Evolutionary conservation across 2,888 invertebrate species (phyloP).

Genomic region (Melanargia galathea): DNA sequence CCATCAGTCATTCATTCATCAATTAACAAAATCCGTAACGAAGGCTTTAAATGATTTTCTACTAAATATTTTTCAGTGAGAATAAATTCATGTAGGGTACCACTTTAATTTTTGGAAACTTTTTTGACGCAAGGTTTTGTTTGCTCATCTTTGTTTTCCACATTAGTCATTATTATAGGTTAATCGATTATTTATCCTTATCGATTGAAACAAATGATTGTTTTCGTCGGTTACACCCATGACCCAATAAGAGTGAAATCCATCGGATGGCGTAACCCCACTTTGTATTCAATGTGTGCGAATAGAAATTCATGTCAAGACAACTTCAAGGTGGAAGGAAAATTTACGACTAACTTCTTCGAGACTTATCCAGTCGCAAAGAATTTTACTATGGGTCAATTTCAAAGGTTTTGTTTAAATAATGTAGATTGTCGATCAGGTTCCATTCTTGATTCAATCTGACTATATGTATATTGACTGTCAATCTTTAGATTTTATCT

Average conservation of each 20-base stretch:
- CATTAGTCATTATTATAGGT: background rate
- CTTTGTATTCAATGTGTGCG: constrained; percentile 75
- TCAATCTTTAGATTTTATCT: too few species aligned
- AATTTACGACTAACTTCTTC: constrained; percentile 64
- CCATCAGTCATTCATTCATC: too few species aligned
- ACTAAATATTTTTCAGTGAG: too few species aligned
- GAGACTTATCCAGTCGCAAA: too few species aligned
- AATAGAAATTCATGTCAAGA: constrained; percentile 82
- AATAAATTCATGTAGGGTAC: too few species aligned
- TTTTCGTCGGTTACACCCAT: constrained; percentile 60
- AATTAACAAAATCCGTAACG: too few species aligned
- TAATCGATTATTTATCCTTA: constrained; percentile 39
- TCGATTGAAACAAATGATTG: constrained; percentile 42
- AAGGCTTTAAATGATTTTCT: too few species aligned
- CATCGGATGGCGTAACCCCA: constrained; percentile 70
- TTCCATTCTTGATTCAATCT: too few species aligned
- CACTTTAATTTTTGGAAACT: too few species aligned
- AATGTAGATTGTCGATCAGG: constrained; percentile 5
- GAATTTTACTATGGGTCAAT: too few species aligned
- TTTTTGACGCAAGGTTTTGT: background rate
- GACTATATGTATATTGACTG: too few species aligned
- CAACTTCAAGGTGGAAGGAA: constrained; percentile 67
- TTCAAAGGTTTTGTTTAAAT: too few species aligned
- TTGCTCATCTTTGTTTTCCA: constrained; percentile 6
- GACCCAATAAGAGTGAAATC: constrained; percentile 81